Conservation (phyloP, 2,797 vertebrate species). For the Tragopan temminckii region DNA sequence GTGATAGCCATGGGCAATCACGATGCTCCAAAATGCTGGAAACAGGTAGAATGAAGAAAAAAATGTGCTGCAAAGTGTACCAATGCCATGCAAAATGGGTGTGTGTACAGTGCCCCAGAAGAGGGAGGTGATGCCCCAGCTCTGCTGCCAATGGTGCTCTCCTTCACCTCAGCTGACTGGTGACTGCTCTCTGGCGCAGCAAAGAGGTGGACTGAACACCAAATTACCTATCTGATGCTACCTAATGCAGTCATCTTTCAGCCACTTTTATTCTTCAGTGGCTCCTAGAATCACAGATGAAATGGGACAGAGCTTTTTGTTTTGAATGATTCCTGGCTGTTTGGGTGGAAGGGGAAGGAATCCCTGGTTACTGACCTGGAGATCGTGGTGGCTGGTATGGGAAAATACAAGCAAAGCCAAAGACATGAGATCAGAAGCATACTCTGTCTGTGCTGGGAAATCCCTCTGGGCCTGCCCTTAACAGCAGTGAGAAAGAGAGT, state of each 20-base stretch:
- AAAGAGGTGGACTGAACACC: neutral
- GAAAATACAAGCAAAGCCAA: neutral
- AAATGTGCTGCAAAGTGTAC: neutral
- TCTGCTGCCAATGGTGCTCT: neutral
- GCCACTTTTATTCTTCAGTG: neutral
- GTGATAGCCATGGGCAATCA: too few species aligned
- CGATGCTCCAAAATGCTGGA: neutral
- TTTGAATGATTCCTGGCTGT: neutral
- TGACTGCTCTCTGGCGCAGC: neutral
- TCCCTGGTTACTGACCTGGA: neutral
- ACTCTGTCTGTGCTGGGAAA: neutral
- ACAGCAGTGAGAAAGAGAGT: neutral
- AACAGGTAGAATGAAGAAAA: neutral
- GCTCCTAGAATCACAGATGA: neutral
- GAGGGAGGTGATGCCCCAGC: neutral
- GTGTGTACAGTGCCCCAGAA: neutral
- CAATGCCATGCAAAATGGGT: accelerated
- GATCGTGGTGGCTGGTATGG: accelerated
- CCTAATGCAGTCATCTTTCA: neutral
- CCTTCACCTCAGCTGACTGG: neutral
- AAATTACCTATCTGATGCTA: neutral
- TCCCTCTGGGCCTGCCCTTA: neutral
- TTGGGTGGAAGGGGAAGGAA: neutral
- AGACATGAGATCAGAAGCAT: neutral
- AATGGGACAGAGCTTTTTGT: neutral